Evolutionary conservation across 2,797 vertebrate species (phyloP).

Genomic region (Microtus obscurus): DNA sequence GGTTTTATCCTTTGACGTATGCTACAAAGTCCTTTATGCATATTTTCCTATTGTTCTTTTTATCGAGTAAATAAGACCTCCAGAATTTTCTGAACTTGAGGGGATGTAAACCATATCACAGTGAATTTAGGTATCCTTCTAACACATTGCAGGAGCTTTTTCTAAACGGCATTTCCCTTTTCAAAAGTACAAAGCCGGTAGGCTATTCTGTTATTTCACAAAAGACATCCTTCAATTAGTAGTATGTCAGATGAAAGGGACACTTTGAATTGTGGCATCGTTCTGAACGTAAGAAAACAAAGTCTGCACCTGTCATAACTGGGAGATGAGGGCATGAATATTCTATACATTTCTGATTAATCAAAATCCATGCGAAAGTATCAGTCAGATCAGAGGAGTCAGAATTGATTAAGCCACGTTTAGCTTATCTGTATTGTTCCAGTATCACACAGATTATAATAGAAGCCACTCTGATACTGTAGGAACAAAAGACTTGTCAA

Average conservation of each 20-base stretch:
- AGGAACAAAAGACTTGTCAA: constrained; percentile 83
- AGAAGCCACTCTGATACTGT: constrained; percentile 82
- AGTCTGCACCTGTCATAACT: constrained; percentile 78
- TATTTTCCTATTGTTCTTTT: constrained; percentile 59
- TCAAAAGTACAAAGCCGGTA: constrained; percentile 70
- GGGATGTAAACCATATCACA: constrained; percentile 67
- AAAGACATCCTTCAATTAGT: constrained; percentile 77
- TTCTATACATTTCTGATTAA: constrained; percentile 82
- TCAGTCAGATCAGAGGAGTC: constrained; percentile 83
- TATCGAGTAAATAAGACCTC: constrained; percentile 71
- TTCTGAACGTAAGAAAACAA: constrained; percentile 68
- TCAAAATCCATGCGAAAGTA: constrained; percentile 79
- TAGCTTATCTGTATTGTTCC: constrained; percentile 83
- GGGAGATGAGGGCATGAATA: constrained; percentile 76
- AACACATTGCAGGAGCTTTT: constrained; percentile 68
- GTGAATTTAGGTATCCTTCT: constrained; percentile 76
- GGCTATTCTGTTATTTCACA: constrained; percentile 75
- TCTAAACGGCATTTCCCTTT: constrained; percentile 68
- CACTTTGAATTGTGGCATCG: constrained; percentile 70
- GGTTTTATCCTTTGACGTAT: constrained; percentile 54
- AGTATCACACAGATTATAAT: constrained; percentile 80
- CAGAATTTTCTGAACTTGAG: constrained; percentile 63
- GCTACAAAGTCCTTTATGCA: constrained; percentile 39
- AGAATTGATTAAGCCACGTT: constrained; percentile 83
- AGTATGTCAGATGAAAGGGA: constrained; percentile 66